These are phyloP conservation scores for Liolophura sinensis DNA, from an alignment of 1,140 invertebrate genomes.

Conservation along the genomic window DNA sequence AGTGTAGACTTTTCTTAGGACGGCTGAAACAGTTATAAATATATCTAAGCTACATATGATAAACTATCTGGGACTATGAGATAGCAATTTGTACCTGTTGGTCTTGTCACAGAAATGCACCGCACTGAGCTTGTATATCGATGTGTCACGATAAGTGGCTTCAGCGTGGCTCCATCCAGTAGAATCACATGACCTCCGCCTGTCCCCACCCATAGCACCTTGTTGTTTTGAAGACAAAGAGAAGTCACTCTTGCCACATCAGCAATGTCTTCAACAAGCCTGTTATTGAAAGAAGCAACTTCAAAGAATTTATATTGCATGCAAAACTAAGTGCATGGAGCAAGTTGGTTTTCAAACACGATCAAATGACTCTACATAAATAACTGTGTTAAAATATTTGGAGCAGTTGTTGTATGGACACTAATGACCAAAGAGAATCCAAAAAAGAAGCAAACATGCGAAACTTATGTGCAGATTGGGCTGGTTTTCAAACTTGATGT, in stretches of 20 bases:
- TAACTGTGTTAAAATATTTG: too few relatives aligned
- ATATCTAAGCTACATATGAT: not conserved
- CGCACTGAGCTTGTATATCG: conserved; percentile 35
- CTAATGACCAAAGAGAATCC: too few relatives aligned
- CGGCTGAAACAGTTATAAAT: not conserved
- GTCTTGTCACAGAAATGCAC: conserved; percentile 1
- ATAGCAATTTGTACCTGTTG: not conserved
- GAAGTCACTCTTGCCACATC: conserved; percentile 34
- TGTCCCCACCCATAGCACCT: conserved; percentile 43
- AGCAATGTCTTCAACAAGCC: not conserved
- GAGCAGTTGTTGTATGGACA: too few relatives aligned
- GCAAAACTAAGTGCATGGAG: not conserved
- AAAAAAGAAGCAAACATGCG: too few relatives aligned
- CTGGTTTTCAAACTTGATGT: too few relatives aligned
- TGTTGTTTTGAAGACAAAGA: conserved; percentile 27
- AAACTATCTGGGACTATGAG: not conserved
- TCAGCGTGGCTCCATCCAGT: conserved; percentile 27
- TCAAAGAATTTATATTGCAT: not conserved
- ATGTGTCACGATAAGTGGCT: conserved; percentile 24
- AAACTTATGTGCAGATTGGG: too few relatives aligned
- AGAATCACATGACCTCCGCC: conserved; percentile 40
- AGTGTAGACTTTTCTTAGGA: not conserved
- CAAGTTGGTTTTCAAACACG: too few relatives aligned
- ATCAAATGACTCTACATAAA: too few relatives aligned
- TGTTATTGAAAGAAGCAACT: not conserved